Conservation (phyloP, 2,797 vertebrate species). For the Rhinella marina region DNA sequence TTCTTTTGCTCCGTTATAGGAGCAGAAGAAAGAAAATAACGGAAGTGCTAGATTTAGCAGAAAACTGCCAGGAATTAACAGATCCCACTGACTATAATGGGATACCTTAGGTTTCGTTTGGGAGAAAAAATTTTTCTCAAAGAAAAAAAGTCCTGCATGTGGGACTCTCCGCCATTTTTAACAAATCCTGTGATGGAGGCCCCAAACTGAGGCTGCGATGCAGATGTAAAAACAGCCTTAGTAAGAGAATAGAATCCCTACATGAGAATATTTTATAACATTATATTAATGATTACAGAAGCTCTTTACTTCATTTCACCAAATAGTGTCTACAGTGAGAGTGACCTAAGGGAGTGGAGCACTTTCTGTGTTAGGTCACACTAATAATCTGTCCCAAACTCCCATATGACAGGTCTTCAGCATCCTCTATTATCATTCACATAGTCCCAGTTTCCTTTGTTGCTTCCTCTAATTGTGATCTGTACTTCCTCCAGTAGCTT, state of each 20-base stretch:
- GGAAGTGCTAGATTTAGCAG: no score
- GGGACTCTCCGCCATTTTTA: no score
- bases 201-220: no score
- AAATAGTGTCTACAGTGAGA: background rate
- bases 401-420: background rate
- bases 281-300: background rate
- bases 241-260: background rate
- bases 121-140: no score
- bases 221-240: no score
- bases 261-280: background rate
- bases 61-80: no score
- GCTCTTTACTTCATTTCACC: background rate
- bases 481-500: slow-evolving; percentile 2
- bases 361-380: background rate
- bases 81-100: no score
- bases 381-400: background rate
- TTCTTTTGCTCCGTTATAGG: no score
- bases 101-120: no score
- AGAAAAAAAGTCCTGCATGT: no score
- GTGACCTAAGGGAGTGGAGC: background rate
- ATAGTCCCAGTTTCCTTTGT: background rate
- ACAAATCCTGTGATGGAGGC: no score
- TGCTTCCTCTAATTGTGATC: background rate
- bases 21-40: no score
- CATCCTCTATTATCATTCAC: background rate